Evolutionary conservation across 2,888 invertebrate genomes (phyloP).

Genomic region (Clanis bilineata): DNA sequence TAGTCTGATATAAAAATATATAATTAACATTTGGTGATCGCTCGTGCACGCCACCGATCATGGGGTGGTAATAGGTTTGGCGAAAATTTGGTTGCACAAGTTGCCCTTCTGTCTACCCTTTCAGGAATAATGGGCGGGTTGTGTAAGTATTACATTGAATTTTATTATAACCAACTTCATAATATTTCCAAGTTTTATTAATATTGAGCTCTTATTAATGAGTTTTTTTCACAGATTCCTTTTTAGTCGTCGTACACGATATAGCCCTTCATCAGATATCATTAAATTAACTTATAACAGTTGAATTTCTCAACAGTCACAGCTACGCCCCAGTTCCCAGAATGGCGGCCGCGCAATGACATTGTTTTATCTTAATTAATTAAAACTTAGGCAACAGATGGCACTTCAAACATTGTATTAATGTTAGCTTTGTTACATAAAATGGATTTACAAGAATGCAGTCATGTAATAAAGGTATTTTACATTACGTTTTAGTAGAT

Average conservation of each 20-base stretch:
- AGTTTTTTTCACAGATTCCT: neutral
- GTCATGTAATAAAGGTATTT: neutral
- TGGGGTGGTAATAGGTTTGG: too few relatives aligned
- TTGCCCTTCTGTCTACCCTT: too few relatives aligned
- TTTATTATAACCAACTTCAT: too few relatives aligned
- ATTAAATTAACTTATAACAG: neutral
- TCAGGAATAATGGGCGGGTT: too few relatives aligned
- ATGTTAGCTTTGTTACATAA: neutral
- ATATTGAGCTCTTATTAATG: too few relatives aligned
- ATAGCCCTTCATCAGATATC: neutral
- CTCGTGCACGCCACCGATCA: too few relatives aligned
- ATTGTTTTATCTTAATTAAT: conserved; percentile 9
- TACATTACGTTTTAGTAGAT: neutral
- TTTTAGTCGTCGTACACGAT: too few relatives aligned
- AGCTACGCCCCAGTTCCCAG: neutral
- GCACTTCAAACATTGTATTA: neutral
- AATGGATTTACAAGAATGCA: neutral
- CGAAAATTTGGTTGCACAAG: too few relatives aligned
- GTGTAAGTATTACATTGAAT: too few relatives aligned
- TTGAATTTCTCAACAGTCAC: neutral
- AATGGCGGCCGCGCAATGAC: neutral
- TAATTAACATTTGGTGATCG: too few relatives aligned
- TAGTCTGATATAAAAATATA: too few relatives aligned
- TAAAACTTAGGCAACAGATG: conserved; percentile 9
- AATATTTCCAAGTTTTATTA: too few relatives aligned